A percentile compares a stretch with the other conserved stretches of the same genome.
Conservation (phyloP, 1,140 invertebrate genomes). For the Tetragonula clypearis region DNA sequence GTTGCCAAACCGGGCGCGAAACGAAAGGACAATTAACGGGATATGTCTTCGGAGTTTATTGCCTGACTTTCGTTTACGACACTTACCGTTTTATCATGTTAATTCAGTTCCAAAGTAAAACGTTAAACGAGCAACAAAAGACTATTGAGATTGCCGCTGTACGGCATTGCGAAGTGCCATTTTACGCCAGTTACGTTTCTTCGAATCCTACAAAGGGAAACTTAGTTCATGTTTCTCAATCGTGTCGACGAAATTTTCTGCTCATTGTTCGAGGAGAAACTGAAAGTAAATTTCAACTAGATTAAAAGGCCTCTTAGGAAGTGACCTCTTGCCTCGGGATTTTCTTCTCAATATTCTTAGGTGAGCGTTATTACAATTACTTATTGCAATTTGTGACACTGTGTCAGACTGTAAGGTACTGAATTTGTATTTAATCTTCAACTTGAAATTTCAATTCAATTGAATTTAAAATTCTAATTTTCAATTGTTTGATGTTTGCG, state of each 20-base stretch:
- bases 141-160: too few species aligned
- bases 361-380: too few species aligned
- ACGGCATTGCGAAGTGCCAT: not conserved
- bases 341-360: too few species aligned
- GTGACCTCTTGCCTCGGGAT: too few species aligned
- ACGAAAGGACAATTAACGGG: not conserved
- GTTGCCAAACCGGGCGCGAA: too few species aligned
- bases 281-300: not conserved
- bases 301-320: not conserved
- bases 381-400: too few species aligned
- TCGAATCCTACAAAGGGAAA: not conserved
- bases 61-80: slow-evolving; percentile 45
- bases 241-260: not conserved
- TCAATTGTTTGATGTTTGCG: too few species aligned
- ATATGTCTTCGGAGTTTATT: slow-evolving; percentile 3
- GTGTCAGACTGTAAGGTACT: too few species aligned
- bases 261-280: not conserved
- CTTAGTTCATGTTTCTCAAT: not conserved
- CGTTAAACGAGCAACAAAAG: not conserved
- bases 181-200: too few species aligned
- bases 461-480: too few species aligned
- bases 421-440: too few species aligned
- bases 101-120: not conserved
- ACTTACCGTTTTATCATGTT: not conserved
- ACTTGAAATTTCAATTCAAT: too few species aligned